Conservation (phyloP, 2,888 invertebrate genomes). For the Ormia ochracea region DNA sequence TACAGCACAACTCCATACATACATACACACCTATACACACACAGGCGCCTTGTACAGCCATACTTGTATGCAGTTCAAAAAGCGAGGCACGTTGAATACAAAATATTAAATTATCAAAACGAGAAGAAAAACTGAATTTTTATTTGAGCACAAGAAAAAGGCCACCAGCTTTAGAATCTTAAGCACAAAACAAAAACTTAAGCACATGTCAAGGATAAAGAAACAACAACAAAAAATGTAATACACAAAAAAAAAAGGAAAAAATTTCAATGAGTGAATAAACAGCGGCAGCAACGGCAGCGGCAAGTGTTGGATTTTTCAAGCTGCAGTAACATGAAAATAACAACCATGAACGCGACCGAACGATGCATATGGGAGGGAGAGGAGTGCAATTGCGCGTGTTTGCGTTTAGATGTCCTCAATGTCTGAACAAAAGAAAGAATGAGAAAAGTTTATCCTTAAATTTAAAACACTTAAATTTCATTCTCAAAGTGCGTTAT, state of each 20-base stretch:
- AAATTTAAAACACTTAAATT: slow-evolving; percentile 27
- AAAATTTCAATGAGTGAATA: slow-evolving; percentile 43
- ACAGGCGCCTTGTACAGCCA: neutral
- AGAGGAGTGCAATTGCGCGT: neutral
- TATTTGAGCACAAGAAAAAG: neutral
- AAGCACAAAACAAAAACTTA: slow-evolving; percentile 43
- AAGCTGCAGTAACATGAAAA: slow-evolving; percentile 22
- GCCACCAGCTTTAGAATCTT: slow-evolving; percentile 36
- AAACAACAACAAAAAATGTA: slow-evolving; percentile 18
- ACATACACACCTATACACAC: neutral
- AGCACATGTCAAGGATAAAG: slow-evolving; percentile 57
- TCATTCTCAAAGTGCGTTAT: slow-evolving; percentile 3
- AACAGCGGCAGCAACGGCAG: slow-evolving; percentile 43
- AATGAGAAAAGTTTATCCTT: neutral
- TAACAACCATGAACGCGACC: neutral
- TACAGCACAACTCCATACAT: neutral
- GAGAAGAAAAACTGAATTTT: slow-evolving; percentile 36
- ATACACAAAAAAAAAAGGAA: neutral
- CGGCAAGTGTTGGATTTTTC: slow-evolving; percentile 20
- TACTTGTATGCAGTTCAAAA: neutral
- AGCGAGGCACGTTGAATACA: neutral
- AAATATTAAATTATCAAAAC: slow-evolving; percentile 56
- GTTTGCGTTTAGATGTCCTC: slow-evolving; percentile 19
- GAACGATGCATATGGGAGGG: neutral
- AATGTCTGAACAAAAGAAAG: slow-evolving; percentile 30